phyloP scores from a whole-genome alignment of 2,888 invertebrate species.

The Stenodema calcarata region DNA sequence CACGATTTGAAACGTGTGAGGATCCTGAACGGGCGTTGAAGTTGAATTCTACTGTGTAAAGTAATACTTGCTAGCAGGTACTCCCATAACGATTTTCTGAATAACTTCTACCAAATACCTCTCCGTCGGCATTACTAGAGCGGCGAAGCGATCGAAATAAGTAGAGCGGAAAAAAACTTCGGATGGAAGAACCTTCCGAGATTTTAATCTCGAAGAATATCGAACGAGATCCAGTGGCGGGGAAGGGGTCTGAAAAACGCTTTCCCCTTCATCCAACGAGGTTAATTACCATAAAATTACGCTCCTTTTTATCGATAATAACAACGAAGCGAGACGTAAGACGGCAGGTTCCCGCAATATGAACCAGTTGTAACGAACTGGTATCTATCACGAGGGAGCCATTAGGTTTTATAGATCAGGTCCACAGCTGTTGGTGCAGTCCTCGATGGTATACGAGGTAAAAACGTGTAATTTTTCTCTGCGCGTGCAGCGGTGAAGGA shows the following conservation, averaged over 20 bases:
- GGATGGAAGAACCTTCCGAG: neutral
- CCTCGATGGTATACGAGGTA: neutral
- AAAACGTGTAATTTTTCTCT: neutral
- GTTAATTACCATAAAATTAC: slow-evolving; percentile 24
- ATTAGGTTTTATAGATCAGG: neutral
- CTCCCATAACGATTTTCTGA: no score
- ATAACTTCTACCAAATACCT: neutral
- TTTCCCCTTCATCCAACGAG: slow-evolving; percentile 19
- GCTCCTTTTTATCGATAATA: neutral
- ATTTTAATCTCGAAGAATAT: slow-evolving; percentile 7
- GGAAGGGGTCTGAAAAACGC: neutral
- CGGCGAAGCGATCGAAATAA: neutral
- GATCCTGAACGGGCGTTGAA: no score
- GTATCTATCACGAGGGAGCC: slow-evolving; percentile 10
- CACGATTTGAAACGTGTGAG: no score
- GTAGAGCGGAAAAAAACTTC: neutral
- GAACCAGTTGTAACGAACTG: neutral
- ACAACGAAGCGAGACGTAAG: neutral
- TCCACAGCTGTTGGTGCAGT: neutral
- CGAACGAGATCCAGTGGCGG: neutral
- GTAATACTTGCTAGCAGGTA: no score
- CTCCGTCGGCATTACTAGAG: neutral
- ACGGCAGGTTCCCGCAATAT: neutral
- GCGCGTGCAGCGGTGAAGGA: no score
- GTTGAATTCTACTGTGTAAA: no score